These are phyloP conservation scores for Mus spicilegus DNA, from an alignment of 2,113 vertebrate genomes.

Conservation along the genomic window DNA sequence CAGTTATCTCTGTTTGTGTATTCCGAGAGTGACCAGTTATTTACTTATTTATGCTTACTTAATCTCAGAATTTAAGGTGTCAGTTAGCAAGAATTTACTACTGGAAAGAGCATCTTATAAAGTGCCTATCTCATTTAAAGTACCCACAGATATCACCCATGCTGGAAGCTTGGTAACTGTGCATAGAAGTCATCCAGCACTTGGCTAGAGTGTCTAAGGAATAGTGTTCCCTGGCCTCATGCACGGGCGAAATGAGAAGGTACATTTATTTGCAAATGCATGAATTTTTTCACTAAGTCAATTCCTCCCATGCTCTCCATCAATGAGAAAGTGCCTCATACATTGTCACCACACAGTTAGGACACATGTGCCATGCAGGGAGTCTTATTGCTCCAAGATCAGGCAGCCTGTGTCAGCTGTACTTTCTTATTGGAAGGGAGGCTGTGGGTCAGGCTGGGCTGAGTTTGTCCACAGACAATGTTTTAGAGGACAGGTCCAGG, in stretches of 20 bases:
- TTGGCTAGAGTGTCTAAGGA: background rate
- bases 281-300: background rate
- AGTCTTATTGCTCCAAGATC: background rate
- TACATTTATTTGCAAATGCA: background rate
- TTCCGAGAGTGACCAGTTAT: background rate
- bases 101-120: background rate
- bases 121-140: background rate
- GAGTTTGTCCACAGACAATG: background rate
- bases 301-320: background rate
- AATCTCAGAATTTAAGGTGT: background rate
- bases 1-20: background rate
- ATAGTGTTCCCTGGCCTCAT: accelerated
- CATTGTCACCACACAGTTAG: background rate
- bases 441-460: background rate
- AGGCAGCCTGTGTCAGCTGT: background rate
- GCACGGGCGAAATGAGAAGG: background rate
- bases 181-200: background rate
- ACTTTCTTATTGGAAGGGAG: background rate
- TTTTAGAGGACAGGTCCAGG: background rate
- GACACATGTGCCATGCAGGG: no score
- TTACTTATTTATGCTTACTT: background rate
- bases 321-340: background rate
- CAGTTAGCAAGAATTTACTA: slow-evolving; percentile 9
- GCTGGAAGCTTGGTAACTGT: background rate
- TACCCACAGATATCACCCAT: background rate